phyloP scores from a whole-genome alignment of 2,113 vertebrate genomes.

The Anguilla japonica region DNA sequence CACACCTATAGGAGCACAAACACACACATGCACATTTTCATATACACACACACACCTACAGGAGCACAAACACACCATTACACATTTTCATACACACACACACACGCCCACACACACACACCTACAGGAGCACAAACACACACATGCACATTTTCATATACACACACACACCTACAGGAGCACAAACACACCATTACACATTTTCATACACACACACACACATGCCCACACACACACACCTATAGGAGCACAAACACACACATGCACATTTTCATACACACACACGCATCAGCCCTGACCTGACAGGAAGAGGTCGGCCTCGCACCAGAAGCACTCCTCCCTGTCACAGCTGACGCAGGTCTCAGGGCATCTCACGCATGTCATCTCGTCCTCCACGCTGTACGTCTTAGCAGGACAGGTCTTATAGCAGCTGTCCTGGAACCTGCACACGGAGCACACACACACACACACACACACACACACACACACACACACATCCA shows the following conservation, averaged over 20 bases:
- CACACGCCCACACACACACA: not conserved
- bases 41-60: not conserved
- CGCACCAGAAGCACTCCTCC: constrained; percentile 78
- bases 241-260: not conserved
- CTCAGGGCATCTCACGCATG: constrained; percentile 72
- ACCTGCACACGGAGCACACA: constrained; percentile 62
- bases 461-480: constrained; percentile 23
- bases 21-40: not conserved
- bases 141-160: not conserved
- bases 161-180: not conserved
- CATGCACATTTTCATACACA: not conserved
- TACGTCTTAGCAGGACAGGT: constrained; percentile 84
- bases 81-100: not conserved
- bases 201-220: constrained; percentile 9
- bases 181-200: constrained; percentile 13
- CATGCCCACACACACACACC: not conserved
- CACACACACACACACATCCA: not conserved
- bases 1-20: not conserved
- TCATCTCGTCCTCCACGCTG: constrained; percentile 64
- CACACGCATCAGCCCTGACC: constrained; percentile 58
- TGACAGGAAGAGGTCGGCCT: constrained; percentile 81
- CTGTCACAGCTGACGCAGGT: constrained; percentile 80
- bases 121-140: not conserved
- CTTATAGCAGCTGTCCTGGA: constrained; percentile 78
- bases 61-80: not conserved